A percentile compares a stretch with the other conserved stretches of the same genome.
Conservation (phyloP, 2,797 vertebrate genomes). For the Sternarchorhynchus goeldii region DNA sequence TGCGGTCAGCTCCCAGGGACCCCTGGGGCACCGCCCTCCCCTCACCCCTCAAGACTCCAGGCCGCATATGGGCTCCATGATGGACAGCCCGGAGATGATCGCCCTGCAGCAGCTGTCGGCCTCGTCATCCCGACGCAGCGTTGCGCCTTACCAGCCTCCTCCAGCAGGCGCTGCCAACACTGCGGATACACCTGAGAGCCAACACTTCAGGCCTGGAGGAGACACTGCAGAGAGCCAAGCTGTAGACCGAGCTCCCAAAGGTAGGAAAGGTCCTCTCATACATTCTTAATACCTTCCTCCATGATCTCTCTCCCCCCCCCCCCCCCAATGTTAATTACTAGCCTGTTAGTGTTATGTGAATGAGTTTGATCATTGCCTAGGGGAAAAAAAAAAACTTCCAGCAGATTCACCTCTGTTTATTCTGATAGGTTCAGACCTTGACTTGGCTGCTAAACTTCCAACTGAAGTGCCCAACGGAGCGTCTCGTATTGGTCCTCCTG, state of each 20-base stretch:
- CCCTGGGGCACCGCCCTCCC: slow-evolving; percentile 66
- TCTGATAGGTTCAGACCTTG: slow-evolving; percentile 63
- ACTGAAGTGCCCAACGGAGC: slow-evolving; percentile 57
- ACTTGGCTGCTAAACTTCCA: slow-evolving; percentile 50
- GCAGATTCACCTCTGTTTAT: slow-evolving; percentile 24
- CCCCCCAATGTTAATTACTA: not conserved
- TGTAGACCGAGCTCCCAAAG: slow-evolving; percentile 66
- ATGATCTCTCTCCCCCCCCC: not conserved
- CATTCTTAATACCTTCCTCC: slow-evolving; percentile 51
- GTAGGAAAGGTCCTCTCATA: slow-evolving; percentile 57
- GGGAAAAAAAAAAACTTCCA: not conserved
- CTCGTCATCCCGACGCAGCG: slow-evolving; percentile 76
- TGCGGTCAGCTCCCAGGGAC: slow-evolving; percentile 60
- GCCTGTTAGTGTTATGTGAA: too few relatives aligned
- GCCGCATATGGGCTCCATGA: slow-evolving; percentile 86
- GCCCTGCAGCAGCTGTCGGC: slow-evolving; percentile 97
- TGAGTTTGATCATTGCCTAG: not conserved
- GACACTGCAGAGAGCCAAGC: slow-evolving; percentile 70
- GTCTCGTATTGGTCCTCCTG: slow-evolving; percentile 49
- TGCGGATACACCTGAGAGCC: slow-evolving; percentile 68
- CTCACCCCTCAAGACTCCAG: slow-evolving; percentile 76
- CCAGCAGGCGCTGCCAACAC: slow-evolving; percentile 68
- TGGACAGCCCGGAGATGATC: slow-evolving; percentile 99
- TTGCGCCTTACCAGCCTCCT: slow-evolving; percentile 68
- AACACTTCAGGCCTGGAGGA: slow-evolving; percentile 68